Base-by-base conservation (phyloP, 2,797 vertebrate genomes). In the Clarias platycephalus region DNA sequence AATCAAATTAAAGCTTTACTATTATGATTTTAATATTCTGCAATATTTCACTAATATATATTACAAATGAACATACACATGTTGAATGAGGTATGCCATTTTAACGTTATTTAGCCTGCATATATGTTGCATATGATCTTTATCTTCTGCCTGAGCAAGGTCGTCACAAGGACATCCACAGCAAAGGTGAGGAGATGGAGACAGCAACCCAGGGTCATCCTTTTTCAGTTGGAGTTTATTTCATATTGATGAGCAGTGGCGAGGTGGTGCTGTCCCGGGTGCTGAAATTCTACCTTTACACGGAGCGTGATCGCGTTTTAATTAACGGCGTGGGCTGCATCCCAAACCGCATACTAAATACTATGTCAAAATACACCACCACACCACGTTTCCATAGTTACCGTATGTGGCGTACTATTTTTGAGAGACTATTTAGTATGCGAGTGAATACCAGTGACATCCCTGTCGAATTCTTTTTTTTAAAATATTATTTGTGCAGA, bases 261-360 rank as follows among this genome's bases (percentile, higher is more conserved):
- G 67, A 10, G 22, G 72, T 22, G 83, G 88, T 90, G 86, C 92
- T 95, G 90, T 92, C 92, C 91, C 28, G 40, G 87, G 92, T 94
- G 76, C 93, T 93, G 92, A 93, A 92, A 86, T 31, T 28, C 16
- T 3, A 13, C 40, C 78, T 16, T 53, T 31, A 49, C n/a, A 64
- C 40, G 4, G 37, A 63, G 22, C 28, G 18, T 34, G 31, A 24
- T 60, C 31, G 31, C 57, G 22, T 24, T 26, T 44, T 44, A 80
- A 44, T 67, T 68, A 57, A 18, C 24, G 18, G 3, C 68, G 49
- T 26, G 57, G 55, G 57, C 67, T 44, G 68, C 24, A 26, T 75
- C 60, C 40, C 70, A 63, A 62, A 53, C 37, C 68, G 53, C 68
- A 72, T 53, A 49, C 10, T 53, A 74, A 83, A 31, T 28, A 74